Base-by-base conservation (phyloP, 2,888 invertebrate genomes). In the Platerodrilus igneus region DNA sequence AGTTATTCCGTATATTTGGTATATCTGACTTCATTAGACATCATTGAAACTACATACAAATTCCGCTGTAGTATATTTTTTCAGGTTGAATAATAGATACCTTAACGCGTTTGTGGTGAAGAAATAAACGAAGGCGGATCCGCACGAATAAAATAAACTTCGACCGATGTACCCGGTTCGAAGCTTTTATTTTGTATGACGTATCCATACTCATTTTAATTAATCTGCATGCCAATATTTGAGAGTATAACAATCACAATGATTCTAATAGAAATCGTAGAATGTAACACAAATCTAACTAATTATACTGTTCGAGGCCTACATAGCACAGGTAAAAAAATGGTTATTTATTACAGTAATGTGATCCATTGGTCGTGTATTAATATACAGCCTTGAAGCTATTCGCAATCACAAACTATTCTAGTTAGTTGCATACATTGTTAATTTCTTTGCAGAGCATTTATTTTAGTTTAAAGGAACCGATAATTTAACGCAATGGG, bases 21-120 rank as follows among this genome's bases (percentile, higher is more conserved):
- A n/a, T 20, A 6, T 20, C 20, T 20, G 6, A 20, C n/a, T 20
- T n/a, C n/a, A n/a, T n/a, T n/a, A n/a, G n/a, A n/a, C n/a, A n/a
- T n/a, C n/a, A n/a, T n/a, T n/a, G n/a, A n/a, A n/a, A n/a, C n/a
- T n/a, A 23, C 21, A 35, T 30, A 26, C 34, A 33, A 20, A 6
- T 15, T 9, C 31, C 21, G 28, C 27, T 38, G 33, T 13, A 47
- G 46, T 34, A 42, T 43, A 58, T 52, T 57, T 60, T 60, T 60
- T 57, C 55, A 56, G 56, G 47, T 51, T 52, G 52, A 53, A 31
- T 55, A 60, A 52, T 60, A 62, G 31, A 37, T 45, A 34, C 42
- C 47, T n/a, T n/a, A 30, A 37, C 41, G 44, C 46, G 45, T 53
- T 52, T 49, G 49, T 46, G 42, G 50, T 47, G 52, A 48, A 47